Evolutionary conservation across 1,140 invertebrate genomes (phyloP).

Genomic region (Radopholus similis): DNA sequence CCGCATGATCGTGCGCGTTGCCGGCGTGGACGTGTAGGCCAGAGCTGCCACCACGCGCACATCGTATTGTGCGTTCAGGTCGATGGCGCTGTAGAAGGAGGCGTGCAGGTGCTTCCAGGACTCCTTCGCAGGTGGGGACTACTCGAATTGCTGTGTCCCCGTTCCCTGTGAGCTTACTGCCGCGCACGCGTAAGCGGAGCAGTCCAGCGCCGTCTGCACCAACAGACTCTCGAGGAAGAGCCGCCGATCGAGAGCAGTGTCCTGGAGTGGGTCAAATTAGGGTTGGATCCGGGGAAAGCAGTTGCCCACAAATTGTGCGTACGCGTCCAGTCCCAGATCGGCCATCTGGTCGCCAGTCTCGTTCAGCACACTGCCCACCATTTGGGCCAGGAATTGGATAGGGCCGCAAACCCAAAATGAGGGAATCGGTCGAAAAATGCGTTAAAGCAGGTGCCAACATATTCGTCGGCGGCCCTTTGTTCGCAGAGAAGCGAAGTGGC

Average conservation of each 20-base stretch:
- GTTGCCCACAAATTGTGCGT: background rate
- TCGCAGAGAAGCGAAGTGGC: constrained; percentile 46
- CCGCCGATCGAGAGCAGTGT: background rate
- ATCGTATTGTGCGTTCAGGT: constrained; percentile 16
- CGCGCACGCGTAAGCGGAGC: constrained; percentile 22
- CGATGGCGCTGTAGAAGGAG: constrained; percentile 18
- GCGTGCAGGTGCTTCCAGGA: constrained; percentile 29
- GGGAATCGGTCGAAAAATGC: background rate
- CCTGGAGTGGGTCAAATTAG: background rate
- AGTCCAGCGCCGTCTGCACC: constrained; percentile 18
- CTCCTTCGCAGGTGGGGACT: constrained; percentile 18
- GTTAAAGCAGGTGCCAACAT: constrained; percentile 7
- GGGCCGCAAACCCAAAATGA: constrained; percentile 16
- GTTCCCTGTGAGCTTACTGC: constrained; percentile 8
- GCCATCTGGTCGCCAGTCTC: background rate
- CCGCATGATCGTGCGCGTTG: constrained; percentile 23
- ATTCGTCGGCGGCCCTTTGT: constrained; percentile 37
- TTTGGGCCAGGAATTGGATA: constrained; percentile 14
- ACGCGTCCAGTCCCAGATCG: background rate
- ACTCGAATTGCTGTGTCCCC: background rate
- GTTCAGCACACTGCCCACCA: constrained; percentile 1
- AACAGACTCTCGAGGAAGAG: constrained; percentile 19
- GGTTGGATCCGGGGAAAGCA: background rate
- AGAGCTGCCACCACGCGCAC: constrained; percentile 21
- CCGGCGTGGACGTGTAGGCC: constrained; percentile 24